Evolutionary conservation across 2,888 invertebrate genomes (phyloP), one percentile per base, ranked within the genome.

Genomic region (Omphaloscelis lunosa): DNA sequence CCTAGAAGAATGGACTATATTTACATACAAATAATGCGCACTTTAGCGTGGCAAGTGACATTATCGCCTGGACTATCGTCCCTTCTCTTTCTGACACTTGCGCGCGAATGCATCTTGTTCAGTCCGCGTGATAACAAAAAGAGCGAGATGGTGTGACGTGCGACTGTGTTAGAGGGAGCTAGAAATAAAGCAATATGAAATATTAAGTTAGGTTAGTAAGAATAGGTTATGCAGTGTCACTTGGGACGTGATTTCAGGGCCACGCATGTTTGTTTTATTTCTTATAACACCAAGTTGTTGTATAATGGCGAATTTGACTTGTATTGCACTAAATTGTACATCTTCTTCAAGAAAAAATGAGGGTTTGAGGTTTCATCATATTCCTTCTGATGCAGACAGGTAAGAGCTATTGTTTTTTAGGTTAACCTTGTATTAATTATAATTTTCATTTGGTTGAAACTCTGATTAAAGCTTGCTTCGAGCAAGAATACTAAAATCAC

Each of bases 351-450:
- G 6, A 45, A 41, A n/a, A 9, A 51, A 59, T 41, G 12, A 62
- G n/a, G 29, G 51, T 48, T 67, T 77, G 20, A 77, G 2, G 29
- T 77, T 77, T 53, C 67, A 77, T 67, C 51, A 15, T 11, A n/a
- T 77, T 77, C 76, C 76, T 2, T 20, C 5, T 29, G 66, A 77
- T 41, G 20, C 20, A 59, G 20, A 53, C 61, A 66, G 76, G 76
- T 77, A 74, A 75, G 74, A 9, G 45, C 1, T 11, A 29, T 17
- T 4, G n/a, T 41, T 34, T 12, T 23, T 12, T 2, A 56, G 51
- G 67, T 51, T 2, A 70, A 41, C 45, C 23, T 45, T 71, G 41
- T 17, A 34, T 15, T 8, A 15, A 17, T 48, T 34, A 29, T 20
- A 15, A 23, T 62, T 23, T 62, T 62, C 34, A 23, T 12, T 34